Conservation (phyloP, 1,140 invertebrate species). For the Dendroctonus ponderosae region DNA sequence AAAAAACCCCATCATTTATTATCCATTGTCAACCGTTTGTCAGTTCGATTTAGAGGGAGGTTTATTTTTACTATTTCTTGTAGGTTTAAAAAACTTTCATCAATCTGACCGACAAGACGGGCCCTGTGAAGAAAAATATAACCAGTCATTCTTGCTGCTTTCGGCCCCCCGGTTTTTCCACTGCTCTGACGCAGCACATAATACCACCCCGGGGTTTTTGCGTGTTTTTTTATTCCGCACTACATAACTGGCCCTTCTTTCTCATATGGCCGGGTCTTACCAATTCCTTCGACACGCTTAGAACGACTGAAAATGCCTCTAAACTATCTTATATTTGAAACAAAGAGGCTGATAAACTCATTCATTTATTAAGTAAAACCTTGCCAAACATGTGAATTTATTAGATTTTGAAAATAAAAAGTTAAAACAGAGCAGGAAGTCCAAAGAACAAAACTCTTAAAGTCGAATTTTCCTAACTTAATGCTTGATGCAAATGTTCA, state of each 20-base stretch:
- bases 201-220: slow-evolving; percentile 33
- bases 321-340: too few species aligned
- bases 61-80: slow-evolving; percentile 47
- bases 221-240: slow-evolving; percentile 37
- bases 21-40: slow-evolving; percentile 44
- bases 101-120: slow-evolving; percentile 39
- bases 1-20: slow-evolving; percentile 42
- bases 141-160: slow-evolving; percentile 39
- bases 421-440: too few species aligned
- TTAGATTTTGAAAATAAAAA: too few species aligned
- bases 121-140: slow-evolving; percentile 38
- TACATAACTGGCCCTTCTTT: slow-evolving; percentile 36
- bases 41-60: slow-evolving; percentile 43
- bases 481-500: too few species aligned
- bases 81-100: slow-evolving; percentile 44
- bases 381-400: too few species aligned
- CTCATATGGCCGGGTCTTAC: neutral
- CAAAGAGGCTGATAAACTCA: too few species aligned
- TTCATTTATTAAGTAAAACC: too few species aligned
- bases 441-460: too few species aligned
- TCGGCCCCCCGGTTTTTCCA: slow-evolving; percentile 28
- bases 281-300: too few species aligned
- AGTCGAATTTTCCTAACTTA: too few species aligned
- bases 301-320: too few species aligned
- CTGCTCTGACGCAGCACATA: slow-evolving; percentile 42